Base-by-base conservation (phyloP, 2,888 invertebrate species). In the Rosalia funebris region DNA sequence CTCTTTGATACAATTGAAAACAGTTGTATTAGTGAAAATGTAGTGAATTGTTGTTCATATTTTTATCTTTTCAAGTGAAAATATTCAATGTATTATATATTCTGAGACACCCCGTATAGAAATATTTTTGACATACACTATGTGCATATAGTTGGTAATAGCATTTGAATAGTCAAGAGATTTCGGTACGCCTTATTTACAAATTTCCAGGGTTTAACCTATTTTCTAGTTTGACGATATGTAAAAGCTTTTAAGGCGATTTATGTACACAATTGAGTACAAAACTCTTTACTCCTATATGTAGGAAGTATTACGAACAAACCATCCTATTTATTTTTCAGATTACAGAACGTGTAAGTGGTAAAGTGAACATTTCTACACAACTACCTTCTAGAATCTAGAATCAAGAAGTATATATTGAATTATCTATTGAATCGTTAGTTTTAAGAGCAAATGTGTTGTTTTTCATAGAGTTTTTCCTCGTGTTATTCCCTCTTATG, bases 251-350 rank as follows among this genome's bases (percentile, higher is more conserved):
- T 17, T 17, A n/a, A 17, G 11, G 1, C 15, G 17, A 41, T 41
- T 10, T n/a, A 11, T 10, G 17, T 2, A 17, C n/a, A 19, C 17
- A 17, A 16, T 41, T n/a, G 16, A 16, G 11, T 17, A 16, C 17
- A 41, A 41, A 41, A 41, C 1, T 15, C 45, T 31, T 9, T 31
- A 5, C 14, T 10, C 15, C 31, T 15, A 31, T 14, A 14, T 32
- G 32, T 7, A 46, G 45, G 14, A 15, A 25, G 31, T 46, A 31
- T n/a, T 25, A 31, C 45, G 25, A 14, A 31, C 15, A 46, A 11
- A 16, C n/a, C n/a, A 16, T 32, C 46, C 17, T 34, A 47, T 47
- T 47, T 47, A 17, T 47, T 15, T 47, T 47, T 47, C 46, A 47
- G 46, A 47, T 32, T 47, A n/a, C 32, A 15, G 34, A 47, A 17